Evolutionary conservation across 1,140 invertebrate species (phyloP).

Genomic region (Planococcus citri): DNA sequence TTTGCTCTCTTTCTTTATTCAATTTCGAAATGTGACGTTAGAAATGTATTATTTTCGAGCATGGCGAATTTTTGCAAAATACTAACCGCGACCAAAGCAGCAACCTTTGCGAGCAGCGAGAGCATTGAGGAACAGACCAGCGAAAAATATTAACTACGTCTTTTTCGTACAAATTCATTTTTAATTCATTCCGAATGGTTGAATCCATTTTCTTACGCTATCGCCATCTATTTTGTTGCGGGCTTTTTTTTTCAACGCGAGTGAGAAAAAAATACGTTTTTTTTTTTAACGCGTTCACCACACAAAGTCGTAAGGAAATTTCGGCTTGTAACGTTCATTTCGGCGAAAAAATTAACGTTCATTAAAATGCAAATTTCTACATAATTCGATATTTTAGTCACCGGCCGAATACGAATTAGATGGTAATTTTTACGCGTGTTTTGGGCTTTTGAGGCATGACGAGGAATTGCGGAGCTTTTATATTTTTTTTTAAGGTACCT

Average conservation of each 20-base stretch:
- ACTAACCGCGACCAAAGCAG: too few species aligned
- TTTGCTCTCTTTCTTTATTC: not conserved
- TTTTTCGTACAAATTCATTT: not conserved
- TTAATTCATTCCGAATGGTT: slow-evolving; percentile 3
- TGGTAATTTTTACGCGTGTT: not conserved
- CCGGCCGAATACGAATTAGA: not conserved
- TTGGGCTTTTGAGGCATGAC: too few species aligned
- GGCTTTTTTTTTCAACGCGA: not conserved
- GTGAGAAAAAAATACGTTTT: too few species aligned
- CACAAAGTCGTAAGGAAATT: too few species aligned
- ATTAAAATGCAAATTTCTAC: not conserved
- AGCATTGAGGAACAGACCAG: too few species aligned
- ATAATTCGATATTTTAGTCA: not conserved
- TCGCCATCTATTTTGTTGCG: not conserved
- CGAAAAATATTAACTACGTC: not conserved
- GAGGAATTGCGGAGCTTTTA: too few species aligned
- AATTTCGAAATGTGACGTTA: not conserved
- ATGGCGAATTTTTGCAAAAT: not conserved
- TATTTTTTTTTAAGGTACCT: too few species aligned
- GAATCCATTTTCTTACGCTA: not conserved
- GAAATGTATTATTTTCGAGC: not conserved
- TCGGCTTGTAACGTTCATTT: too few species aligned
- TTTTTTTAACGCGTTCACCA: too few species aligned
- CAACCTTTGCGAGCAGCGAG: too few species aligned
- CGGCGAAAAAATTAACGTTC: not conserved